Conservation (phyloP, 2,797 vertebrate species). For the Ctenosaura bakeri region DNA sequence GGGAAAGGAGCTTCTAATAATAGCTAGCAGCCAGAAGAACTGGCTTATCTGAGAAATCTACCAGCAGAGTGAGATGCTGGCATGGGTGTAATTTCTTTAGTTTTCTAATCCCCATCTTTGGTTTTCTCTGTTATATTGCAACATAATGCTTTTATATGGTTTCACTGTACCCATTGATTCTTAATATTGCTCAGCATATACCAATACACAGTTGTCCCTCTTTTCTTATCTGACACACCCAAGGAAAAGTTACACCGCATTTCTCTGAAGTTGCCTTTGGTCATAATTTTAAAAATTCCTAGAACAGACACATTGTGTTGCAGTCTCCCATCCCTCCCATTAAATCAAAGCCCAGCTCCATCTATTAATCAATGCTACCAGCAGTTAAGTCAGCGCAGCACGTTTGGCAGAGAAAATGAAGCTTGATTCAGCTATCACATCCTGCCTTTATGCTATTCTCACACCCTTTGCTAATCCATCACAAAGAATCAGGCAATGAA, state of each 20-base stretch:
- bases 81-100: neutral
- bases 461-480: constrained; percentile 40
- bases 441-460: constrained; percentile 13
- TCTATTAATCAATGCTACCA: constrained; percentile 66
- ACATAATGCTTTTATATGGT: neutral
- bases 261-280: neutral
- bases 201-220: neutral
- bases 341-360: constrained; percentile 30
- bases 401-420: neutral
- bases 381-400: neutral
- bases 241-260: neutral
- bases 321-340: neutral
- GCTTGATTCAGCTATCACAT: neutral
- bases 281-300: neutral
- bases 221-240: neutral
- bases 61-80: too few species aligned
- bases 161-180: neutral
- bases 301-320: neutral
- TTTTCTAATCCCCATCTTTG: neutral
- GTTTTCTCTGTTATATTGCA: neutral
- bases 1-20: too few species aligned
- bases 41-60: too few species aligned
- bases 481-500: constrained; percentile 71
- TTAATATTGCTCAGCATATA: neutral
- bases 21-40: too few species aligned